Evolutionary conservation across 92 coral and sea anemone species (phyloP).

Genomic region (Porites cylindrica): DNA sequence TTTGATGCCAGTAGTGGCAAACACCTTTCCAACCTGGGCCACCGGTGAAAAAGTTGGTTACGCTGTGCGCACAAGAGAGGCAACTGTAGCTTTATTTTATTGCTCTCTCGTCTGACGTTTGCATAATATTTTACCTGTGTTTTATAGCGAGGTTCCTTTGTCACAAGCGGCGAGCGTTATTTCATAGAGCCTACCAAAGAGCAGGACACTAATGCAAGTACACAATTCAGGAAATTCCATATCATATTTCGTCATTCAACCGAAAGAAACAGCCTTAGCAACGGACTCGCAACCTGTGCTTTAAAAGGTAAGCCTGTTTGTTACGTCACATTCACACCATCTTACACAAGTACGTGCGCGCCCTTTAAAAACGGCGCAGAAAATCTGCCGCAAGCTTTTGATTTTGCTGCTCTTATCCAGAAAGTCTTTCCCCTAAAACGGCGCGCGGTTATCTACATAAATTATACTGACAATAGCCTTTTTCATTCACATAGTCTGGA

Average conservation of each 20-base stretch:
- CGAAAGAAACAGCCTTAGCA: constrained; percentile 31
- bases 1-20: neutral
- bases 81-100: neutral
- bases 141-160: constrained; percentile 87
- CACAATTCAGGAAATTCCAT: constrained; percentile 82
- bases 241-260: constrained; percentile 80
- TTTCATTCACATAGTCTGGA: constrained; percentile 21
- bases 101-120: neutral
- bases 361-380: neutral
- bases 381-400: neutral
- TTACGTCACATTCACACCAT: neutral
- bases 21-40: neutral
- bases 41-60: neutral
- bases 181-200: constrained; percentile 71
- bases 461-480: neutral
- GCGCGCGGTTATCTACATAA: constrained; percentile 14
- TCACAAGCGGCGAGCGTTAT: constrained; percentile 77
- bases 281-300: constrained; percentile 72
- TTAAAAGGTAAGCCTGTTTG: constrained; percentile 66
- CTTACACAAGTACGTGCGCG: neutral
- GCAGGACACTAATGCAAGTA: constrained; percentile 36
- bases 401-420: neutral
- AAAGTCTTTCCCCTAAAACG: neutral
- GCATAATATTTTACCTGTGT: neutral
- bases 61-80: neutral